Base-by-base conservation (phyloP, 2,797 vertebrate genomes). In the Ctenosaura bakeri region DNA sequence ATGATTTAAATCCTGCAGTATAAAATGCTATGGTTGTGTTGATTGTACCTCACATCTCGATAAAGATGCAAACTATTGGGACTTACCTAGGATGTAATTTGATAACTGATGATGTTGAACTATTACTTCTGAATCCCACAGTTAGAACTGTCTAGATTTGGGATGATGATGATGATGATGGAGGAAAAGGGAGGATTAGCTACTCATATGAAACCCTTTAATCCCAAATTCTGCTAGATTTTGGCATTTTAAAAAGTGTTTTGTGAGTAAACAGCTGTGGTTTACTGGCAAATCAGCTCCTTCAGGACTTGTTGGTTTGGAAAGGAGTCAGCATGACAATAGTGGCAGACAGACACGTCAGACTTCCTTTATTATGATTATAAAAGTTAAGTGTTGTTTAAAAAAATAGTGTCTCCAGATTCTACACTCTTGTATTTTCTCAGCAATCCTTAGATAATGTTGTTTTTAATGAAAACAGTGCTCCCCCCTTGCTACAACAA, bases 331-430 rank as follows among this genome's bases (percentile, higher is more conserved):
- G 9, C 12, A 86, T 35, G 81, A 78, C 86, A 92, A 80, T 91
- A 90, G 38, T 95, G 80, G 62, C 77, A 90, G 88, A 74, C 90
- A 94, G 91, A 90, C 90, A 86, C 93, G 91, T 93, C 13, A 93
- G 91, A 12, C 26, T 5, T 24, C 66, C 78, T 16, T 0, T 92
- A 95, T 94, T 96, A 93, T 95, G 91, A 92, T 95, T 92, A 92
- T 89, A 87, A 93, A 93, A 94, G 91, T 95, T 94, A 96, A 96
- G 92, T 94, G 92, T 94, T 93, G 91, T 94, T 90, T 92, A 94
- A 95, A 96, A 96, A 94, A 92, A 95, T 29, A 62, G 1, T 18
- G n/a, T 86, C 85, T 94, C 88, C 91, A 89, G 86, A 83, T 93
- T 35, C 10, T 32, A 9, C 66, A 69, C 66, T 94, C 90, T 95